These are phyloP conservation scores for Glaucomys volans DNA, from an alignment of 2,113 vertebrate species.

Conservation along the genomic window DNA sequence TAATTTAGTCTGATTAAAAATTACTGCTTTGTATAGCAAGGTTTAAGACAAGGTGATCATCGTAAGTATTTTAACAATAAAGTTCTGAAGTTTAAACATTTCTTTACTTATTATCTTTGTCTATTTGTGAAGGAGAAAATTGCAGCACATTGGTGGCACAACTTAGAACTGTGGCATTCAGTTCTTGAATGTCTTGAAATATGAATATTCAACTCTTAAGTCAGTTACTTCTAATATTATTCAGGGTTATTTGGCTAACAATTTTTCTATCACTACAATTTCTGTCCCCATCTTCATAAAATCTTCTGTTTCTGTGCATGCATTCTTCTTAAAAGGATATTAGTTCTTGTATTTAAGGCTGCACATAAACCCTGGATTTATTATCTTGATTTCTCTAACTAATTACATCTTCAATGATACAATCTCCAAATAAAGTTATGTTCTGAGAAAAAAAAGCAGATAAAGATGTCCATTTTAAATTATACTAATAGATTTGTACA, in stretches of 20 bases:
- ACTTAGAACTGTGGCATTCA: background rate
- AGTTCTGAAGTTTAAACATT: background rate
- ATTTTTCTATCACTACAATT: too few relatives aligned
- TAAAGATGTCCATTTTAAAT: background rate
- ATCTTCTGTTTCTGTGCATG: too few relatives aligned
- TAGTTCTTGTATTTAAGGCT: too few relatives aligned
- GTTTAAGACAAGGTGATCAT: background rate
- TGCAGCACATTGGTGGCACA: background rate
- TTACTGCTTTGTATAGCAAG: background rate
- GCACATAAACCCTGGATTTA: too few relatives aligned
- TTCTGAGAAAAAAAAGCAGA: background rate
- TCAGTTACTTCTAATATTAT: background rate
- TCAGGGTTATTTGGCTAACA: background rate
- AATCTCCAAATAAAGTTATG: too few relatives aligned
- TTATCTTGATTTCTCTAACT: too few relatives aligned
- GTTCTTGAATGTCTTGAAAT: background rate
- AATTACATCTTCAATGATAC: too few relatives aligned
- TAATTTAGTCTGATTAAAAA: background rate
- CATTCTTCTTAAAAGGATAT: too few relatives aligned
- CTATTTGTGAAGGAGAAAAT: background rate
- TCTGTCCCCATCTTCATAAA: too few relatives aligned
- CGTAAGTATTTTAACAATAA: background rate
- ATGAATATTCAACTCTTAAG: background rate
- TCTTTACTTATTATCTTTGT: background rate
- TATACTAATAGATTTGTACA: background rate